These are phyloP conservation scores for Arbacia lixula DNA, from an alignment of 53 echinoderm and acorn worm genomes.

Conservation along the genomic window DNA sequence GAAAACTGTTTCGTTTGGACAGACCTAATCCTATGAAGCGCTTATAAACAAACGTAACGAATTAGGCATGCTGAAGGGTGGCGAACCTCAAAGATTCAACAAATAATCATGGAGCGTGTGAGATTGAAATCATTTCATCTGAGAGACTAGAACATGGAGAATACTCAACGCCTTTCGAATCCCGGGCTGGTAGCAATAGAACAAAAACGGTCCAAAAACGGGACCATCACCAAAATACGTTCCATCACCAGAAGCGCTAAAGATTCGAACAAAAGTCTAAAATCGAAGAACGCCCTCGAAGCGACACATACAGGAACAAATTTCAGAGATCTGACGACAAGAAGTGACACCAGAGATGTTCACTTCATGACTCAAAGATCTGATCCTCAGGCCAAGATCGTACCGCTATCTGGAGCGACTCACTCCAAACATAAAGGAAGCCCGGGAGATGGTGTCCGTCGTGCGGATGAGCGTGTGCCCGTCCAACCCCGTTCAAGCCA, in stretches of 20 bases:
- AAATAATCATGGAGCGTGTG: no score
- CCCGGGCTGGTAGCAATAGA: not conserved
- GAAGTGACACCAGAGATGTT: not conserved
- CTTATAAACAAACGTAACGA: no score
- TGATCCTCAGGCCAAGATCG: not conserved
- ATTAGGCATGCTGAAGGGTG: no score
- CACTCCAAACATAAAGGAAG: not conserved
- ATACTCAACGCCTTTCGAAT: no score
- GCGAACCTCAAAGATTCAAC: no score
- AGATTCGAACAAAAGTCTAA: not conserved
- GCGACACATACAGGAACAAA: not conserved
- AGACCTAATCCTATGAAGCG: no score
- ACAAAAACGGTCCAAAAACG: conserved; percentile 9
- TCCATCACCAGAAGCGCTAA: conserved; percentile 12
- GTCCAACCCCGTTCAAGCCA: not conserved
- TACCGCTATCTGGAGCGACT: not conserved
- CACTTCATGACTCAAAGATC: not conserved
- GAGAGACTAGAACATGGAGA: no score
- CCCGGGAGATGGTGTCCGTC: not conserved
- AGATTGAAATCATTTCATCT: no score
- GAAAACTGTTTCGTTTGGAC: no score
- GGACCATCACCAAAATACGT: conserved; percentile 25
- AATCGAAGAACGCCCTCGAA: not conserved
- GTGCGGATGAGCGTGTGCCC: not conserved
- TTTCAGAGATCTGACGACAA: not conserved